Base-by-base conservation (phyloP, 2,797 vertebrate genomes). In the Acomys russatus region DNA sequence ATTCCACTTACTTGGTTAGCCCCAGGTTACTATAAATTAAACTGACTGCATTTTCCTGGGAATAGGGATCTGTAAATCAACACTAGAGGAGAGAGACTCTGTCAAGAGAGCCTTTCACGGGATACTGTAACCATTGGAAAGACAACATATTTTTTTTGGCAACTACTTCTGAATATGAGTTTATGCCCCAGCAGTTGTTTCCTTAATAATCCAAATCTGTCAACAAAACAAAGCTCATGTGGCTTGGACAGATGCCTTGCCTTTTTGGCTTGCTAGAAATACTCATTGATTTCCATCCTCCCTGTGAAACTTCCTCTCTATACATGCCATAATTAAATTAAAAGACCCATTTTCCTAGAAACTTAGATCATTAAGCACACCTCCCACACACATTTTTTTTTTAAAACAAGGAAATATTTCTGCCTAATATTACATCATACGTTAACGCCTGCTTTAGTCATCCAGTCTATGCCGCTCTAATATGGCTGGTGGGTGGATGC, bases 161-260 rank as follows among this genome's bases (percentile, higher is more conserved):
- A 95, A 59, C 68, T 87, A 83, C 92, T 97, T 94, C 84, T 88
- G 80, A 83, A 54, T 96, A 90, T 97, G 91, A 92, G 68, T 95
- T 97, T 94, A 85, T 78, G 79, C 91, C 86, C 93, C 88, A 77
- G 79, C 35, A 96, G 8, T 88, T 92, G 93, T 97, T 97, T 97
- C 77, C 92, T 94, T 96, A 94, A 95, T 96, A 92, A 91, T 79
- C 73, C 74, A 92, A 63, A 94, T 51, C 87, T 96, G 96, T 92
- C 96, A 94, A 11, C 33, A 63, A 96, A 91, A 89, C 82, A n/a
- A 63, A 91, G 74, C 15, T 94, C 92, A 44, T 0, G 1, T 68
- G 79, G 20, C 71, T 83, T 85, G 87, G 78, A 28, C 28, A 33
- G 15, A 64, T 49, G 82, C 7, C 30, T 68, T 88, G 76, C 64